Evolutionary conservation across 2,888 invertebrate genomes (phyloP), one percentile per base, ranked within the genome.

Genomic region (Eledona agricola): DNA sequence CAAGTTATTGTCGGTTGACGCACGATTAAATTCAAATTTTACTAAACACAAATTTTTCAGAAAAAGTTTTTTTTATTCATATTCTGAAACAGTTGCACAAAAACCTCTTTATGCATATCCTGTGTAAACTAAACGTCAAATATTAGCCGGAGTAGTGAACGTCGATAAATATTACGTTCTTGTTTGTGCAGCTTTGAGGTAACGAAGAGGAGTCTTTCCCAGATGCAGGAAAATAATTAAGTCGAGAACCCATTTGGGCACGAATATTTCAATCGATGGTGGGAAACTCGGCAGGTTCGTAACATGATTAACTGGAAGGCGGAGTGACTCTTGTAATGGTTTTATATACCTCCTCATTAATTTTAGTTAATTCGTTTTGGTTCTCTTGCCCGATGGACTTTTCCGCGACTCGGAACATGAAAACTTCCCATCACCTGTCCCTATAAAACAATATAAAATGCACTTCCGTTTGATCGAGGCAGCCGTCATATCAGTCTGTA

Each of bases 281-380:
- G 70, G 71, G 71, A 70, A 72, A 69, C 65, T 65, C 60, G 64
- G 66, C 62, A 64, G 65, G 64, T 69, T 64, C 63, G 68, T 71
- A 73, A 72, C 72, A 65, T 73, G 73, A 73, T 72, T 71, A 74
- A 74, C 72, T 70, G 67, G 72, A 67, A 68, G 73, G 73, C 72
- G 73, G 70, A 66, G 62, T 63, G 59, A 64, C 58, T 58, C 64
- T 67, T 64, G 67, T 69, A 70, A 72, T 71, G 71, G 69, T 69
- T 70, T 71, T 70, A 70, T 70, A 69, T 65, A 62, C 64, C 61
- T 63, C 59, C 65, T 71, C 71, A 70, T 72, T 70, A 71, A 69
- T 71, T 72, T 70, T 67, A 67, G 64, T 70, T 67, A 67, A 67
- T 65, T 61, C 64, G 63, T 62, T 63, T 62, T 63, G n/a, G n/a